phyloP scores from a whole-genome alignment of 2,888 invertebrate species.

The Temnothorax unifasciatus region DNA sequence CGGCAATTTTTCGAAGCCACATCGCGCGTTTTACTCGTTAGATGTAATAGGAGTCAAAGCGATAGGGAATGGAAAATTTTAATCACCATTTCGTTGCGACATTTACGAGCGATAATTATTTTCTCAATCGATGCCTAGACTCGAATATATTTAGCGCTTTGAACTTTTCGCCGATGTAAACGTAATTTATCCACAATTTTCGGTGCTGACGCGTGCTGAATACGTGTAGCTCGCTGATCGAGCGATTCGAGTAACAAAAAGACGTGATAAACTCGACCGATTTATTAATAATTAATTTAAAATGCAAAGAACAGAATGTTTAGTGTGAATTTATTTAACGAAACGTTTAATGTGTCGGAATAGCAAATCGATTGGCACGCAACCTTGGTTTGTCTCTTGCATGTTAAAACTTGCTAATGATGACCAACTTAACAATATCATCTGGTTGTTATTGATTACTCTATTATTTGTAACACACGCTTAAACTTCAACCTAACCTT shows the following conservation, averaged over 20 bases:
- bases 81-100: background rate
- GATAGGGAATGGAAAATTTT: background rate
- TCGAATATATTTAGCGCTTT: constrained; percentile 2
- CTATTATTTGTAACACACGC: background rate
- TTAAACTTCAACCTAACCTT: background rate
- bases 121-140: background rate
- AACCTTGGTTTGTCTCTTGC: background rate
- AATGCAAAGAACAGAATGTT: constrained; percentile 5
- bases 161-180: background rate
- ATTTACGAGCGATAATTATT: background rate
- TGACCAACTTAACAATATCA: background rate
- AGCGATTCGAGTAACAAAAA: background rate
- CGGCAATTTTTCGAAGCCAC: background rate
- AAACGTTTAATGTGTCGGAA: background rate
- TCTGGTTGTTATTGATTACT: background rate
- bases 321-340: background rate
- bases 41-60: background rate
- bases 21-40: background rate
- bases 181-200: constrained; percentile 1
- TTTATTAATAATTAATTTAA: constrained; percentile 5
- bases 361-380: background rate
- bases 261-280: background rate
- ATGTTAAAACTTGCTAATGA: background rate
- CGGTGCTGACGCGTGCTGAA: background rate
- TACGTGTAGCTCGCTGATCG: background rate